phyloP scores from a whole-genome alignment of 2,797 vertebrate genomes.

The Darevskia nairensis region DNA sequence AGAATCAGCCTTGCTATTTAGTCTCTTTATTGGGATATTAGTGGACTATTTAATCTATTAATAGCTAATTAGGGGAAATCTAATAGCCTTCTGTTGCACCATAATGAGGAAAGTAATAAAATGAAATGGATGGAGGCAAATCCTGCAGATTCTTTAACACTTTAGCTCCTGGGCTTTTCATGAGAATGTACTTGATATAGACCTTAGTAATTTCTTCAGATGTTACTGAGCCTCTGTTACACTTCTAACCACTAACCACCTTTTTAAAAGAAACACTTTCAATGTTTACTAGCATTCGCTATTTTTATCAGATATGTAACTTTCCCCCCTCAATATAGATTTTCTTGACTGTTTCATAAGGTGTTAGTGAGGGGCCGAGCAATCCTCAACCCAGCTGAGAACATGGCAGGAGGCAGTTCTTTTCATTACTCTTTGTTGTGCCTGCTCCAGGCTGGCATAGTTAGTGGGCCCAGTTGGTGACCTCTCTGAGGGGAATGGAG shows the following conservation, averaged over 20 bases:
- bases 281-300: too few relatives aligned
- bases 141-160: background rate
- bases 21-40: background rate
- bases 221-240: background rate
- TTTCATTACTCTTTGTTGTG: too few relatives aligned
- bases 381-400: too few relatives aligned
- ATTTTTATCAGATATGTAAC: too few relatives aligned
- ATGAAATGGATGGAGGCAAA: background rate
- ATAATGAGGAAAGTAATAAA: background rate
- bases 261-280: background rate
- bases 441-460: too few relatives aligned
- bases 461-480: too few relatives aligned
- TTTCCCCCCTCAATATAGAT: too few relatives aligned
- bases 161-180: background rate
- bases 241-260: background rate
- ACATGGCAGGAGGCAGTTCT: too few relatives aligned
- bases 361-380: too few relatives aligned
- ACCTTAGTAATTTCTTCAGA: background rate
- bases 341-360: too few relatives aligned
- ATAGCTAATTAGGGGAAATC: background rate
- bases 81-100: background rate
- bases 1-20: background rate
- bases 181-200: background rate
- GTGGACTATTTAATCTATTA: background rate
- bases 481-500: too few relatives aligned